phyloP scores from a whole-genome alignment of 2,888 invertebrate genomes.

The Pyralis farinalis region DNA sequence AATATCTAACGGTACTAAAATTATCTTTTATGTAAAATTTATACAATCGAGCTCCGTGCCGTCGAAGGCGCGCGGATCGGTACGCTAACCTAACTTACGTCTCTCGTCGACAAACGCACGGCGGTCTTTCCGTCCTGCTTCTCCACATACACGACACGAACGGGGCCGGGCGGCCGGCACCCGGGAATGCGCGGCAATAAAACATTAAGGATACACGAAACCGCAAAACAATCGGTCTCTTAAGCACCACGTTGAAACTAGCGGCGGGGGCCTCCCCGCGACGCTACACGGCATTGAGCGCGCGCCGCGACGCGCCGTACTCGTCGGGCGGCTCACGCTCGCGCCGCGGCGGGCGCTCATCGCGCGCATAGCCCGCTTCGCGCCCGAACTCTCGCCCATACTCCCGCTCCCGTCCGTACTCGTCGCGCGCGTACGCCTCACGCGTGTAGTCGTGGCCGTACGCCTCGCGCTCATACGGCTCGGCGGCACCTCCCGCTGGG shows the following conservation, averaged over 20 bases:
- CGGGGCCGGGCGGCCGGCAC: constrained; percentile 14
- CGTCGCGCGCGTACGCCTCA: constrained; percentile 55
- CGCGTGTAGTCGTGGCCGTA: constrained; percentile 61
- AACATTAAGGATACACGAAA: constrained; percentile 26
- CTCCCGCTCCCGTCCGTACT: constrained; percentile 55
- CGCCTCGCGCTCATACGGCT: constrained; percentile 55
- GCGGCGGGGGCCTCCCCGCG: constrained; percentile 9
- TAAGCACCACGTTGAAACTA: constrained; percentile 25
- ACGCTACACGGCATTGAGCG: constrained; percentile 87
- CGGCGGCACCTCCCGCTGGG: constrained; percentile 31
- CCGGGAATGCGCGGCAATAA: constrained; percentile 14
- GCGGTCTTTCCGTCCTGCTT: constrained; percentile 7
- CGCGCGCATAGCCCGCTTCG: constrained; percentile 43
- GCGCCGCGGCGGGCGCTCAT: constrained; percentile 64
- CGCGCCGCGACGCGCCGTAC: constrained; percentile 84
- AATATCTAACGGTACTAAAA: constrained; percentile 79
- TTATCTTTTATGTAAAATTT: constrained; percentile 70
- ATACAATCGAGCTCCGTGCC: constrained; percentile 54
- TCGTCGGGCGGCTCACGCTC: constrained; percentile 71
- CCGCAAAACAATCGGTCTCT: constrained; percentile 29
- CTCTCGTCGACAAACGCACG: constrained; percentile 13
- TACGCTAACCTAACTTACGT: constrained; percentile 13
- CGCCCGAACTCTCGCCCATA: constrained; percentile 76
- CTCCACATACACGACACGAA: constrained; percentile 8
- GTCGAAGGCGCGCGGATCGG: constrained; percentile 25